Evolutionary conservation across 2,113 vertebrate species (phyloP), one percentile per base, ranked within the genome.

Genomic region (Nannobrachium achirus): DNA sequence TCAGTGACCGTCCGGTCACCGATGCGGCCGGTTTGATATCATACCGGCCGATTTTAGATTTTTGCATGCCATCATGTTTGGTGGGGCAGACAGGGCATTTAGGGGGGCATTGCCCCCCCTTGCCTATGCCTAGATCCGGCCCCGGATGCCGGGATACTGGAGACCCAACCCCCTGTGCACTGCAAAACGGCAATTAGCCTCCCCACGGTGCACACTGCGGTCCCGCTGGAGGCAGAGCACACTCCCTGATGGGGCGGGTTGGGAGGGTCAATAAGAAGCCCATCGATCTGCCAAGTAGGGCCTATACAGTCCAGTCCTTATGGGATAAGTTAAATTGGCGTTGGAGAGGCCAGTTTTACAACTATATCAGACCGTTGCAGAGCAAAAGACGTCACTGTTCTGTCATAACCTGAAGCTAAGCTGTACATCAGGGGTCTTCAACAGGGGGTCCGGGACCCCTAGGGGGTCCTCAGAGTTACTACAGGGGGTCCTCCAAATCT

Each of bases 111-210:
- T n/a, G n/a, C n/a, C n/a, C n/a, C n/a, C n/a, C n/a, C n/a, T n/a
- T n/a, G n/a, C n/a, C n/a, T n/a, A n/a, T n/a, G n/a, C n/a, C n/a
- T n/a, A n/a, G n/a, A n/a, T n/a, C n/a, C n/a, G n/a, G n/a, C n/a
- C n/a, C n/a, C 25, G 63, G 82, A 71, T 55, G 80, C 73, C 61
- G 81, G 71, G 88, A 89, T 85, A 89, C 85, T 81, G 68, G 84
- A 91, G 86, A 85, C 78, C 84, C 75, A 79, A 33, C 25, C 25
- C 76, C 74, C 75, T 4, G 59, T 63, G 56, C 19, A 52, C 80
- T 73, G 68, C 77, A 74, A n/a, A 71, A 79, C 71, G 76, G 80
- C 85, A 91, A 89, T 89, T 87, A 88, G 69, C 56, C 68, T 79
- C 65, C 76, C 81, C 67, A 55, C 69, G 75, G 78, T 71, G 74